Evolutionary conservation across 2,797 vertebrate genomes (phyloP), one percentile per base, ranked within the genome.

Genomic region (Remorina albescens): DNA sequence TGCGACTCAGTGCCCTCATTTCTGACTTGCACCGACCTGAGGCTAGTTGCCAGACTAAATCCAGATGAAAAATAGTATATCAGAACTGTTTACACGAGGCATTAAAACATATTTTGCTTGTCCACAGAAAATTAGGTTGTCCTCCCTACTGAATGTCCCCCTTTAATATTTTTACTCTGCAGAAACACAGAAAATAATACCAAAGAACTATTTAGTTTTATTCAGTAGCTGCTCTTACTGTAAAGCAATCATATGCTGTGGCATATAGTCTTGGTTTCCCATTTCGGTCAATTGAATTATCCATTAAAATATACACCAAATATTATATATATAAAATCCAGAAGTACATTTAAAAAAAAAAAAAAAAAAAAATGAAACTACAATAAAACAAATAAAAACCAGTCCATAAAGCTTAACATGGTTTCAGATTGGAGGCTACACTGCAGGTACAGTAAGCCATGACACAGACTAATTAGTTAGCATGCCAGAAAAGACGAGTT

Each of bases 1-100:
- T 36, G 25, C 72, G 68, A 63, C 53, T 83, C 72, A 72, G 34
- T 49, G 74, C 46, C 34, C 72, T 57, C 32, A 53, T 56, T 78
- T 72, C 13, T 42, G 56, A 36, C 44, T 72, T 64, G 44, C 69
- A 71, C 47, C 37, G 28, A 36, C 34, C 57, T n/a, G 37, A 67
- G 37, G 68, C 26, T 16, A 3, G 8, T 26, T 49, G 16, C 34
- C 58, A 51, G 67, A 71, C 58, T 64, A 12, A 19, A 50, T 67
- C 16, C 56, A 39, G 79, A 71, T 21, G 19, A 2, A 61, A 13
- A 63, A 61, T 25, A 36, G 47, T 42, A 47, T 53, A 28, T 62
- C 18, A 49, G 32, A 28, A 54, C 37, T 37, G 13, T 54, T 62
- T 58, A 28, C 16, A 58, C 18, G 4, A 34, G 12, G 7, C 6